phyloP scores from a whole-genome alignment of 2,888 invertebrate species.

The Plagodis pulveraria region DNA sequence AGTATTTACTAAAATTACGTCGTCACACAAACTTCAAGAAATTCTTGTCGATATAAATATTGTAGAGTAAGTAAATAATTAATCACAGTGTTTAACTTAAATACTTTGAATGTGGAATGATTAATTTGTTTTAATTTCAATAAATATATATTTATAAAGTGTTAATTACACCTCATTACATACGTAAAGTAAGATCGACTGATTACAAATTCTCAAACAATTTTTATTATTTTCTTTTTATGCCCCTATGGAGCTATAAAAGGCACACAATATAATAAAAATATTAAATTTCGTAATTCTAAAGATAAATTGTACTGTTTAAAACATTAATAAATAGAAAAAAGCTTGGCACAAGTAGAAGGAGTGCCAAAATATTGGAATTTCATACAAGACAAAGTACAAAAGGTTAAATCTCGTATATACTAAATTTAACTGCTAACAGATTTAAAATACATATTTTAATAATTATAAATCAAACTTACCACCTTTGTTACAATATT shows the following conservation, averaged over 20 bases:
- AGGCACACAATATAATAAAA: slow-evolving; percentile 53
- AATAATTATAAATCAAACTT: background rate
- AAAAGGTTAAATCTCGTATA: slow-evolving; percentile 12
- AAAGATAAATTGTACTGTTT: slow-evolving; percentile 22
- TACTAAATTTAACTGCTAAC: slow-evolving; percentile 5
- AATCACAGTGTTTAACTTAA: slow-evolving; percentile 74
- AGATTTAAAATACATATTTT: slow-evolving; percentile 49
- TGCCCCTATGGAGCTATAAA: slow-evolving; percentile 32
- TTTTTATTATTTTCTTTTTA: slow-evolving; percentile 23
- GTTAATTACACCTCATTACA: too few relatives aligned
- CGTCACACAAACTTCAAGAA: slow-evolving; percentile 47
- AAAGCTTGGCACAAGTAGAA: slow-evolving; percentile 52
- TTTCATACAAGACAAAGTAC: slow-evolving; percentile 3
- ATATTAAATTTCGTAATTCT: slow-evolving; percentile 31
- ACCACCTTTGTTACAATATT: background rate
- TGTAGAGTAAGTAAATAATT: slow-evolving; percentile 49
- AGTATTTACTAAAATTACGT: slow-evolving; percentile 54
- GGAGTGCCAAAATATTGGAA: slow-evolving; percentile 7
- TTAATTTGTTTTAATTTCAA: slow-evolving; percentile 47
- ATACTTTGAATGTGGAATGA: slow-evolving; percentile 68
- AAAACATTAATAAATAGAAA: slow-evolving; percentile 16
- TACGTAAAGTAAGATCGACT: too few relatives aligned
- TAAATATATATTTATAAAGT: slow-evolving; percentile 47
- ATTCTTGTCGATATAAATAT: slow-evolving; percentile 62
- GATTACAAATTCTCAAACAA: slow-evolving; percentile 2